Evolutionary conservation across 2,888 invertebrate genomes (phyloP).

Genomic region (Microplitis deprimator): DNA sequence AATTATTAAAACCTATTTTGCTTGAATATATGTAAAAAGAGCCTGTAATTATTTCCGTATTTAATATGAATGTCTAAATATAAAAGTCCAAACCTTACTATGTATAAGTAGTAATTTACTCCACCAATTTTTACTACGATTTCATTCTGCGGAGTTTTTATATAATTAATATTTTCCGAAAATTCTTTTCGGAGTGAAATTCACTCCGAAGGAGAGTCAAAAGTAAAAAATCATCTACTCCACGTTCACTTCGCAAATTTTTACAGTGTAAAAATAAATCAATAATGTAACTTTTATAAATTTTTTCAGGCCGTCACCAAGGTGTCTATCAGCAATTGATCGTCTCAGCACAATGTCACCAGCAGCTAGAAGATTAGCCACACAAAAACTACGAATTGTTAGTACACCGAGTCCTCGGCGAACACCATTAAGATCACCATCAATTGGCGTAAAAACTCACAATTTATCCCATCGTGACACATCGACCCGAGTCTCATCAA

Average conservation of each 20-base stretch:
- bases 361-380: slow-evolving; percentile 91
- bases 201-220: too few relatives aligned
- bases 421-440: slow-evolving; percentile 71
- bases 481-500: slow-evolving; percentile 59
- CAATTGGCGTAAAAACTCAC: slow-evolving; percentile 65
- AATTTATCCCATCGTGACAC: slow-evolving; percentile 60
- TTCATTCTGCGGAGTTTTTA: too few relatives aligned
- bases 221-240: neutral
- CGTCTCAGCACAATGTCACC: slow-evolving; percentile 94
- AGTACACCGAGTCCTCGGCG: slow-evolving; percentile 66
- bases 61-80: too few relatives aligned
- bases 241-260: too few relatives aligned
- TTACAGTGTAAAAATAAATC: neutral
- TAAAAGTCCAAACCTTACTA: too few relatives aligned
- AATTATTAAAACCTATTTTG: too few relatives aligned
- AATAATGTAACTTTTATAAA: slow-evolving; percentile 31
- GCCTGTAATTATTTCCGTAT: too few relatives aligned
- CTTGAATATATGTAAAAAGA: too few relatives aligned
- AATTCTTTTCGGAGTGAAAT: too few relatives aligned
- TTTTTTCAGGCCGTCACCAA: slow-evolving; percentile 74
- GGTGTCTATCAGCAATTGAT: slow-evolving; percentile 79
- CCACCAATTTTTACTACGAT: too few relatives aligned
- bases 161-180: too few relatives aligned
- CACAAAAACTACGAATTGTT: slow-evolving; percentile 74
- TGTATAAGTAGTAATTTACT: too few relatives aligned